phyloP scores from a whole-genome alignment of 2,797 vertebrate genomes.

The Cyclopterus lumpus region DNA sequence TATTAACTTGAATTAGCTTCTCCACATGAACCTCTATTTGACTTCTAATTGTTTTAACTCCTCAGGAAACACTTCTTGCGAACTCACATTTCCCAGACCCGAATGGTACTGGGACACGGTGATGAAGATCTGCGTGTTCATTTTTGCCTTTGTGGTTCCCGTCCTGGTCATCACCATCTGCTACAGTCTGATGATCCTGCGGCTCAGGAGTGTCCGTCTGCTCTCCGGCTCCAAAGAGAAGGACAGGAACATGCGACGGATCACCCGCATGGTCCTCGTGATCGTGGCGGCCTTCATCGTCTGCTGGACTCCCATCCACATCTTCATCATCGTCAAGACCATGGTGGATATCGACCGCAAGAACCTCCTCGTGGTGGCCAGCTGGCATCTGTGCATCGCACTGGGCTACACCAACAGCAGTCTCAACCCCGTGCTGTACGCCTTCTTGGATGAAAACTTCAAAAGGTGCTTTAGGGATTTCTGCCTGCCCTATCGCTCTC shows the following conservation, averaged over 20 bases:
- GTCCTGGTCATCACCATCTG: constrained; percentile 97
- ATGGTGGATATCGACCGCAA: constrained; percentile 89
- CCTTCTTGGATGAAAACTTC: constrained; percentile 97
- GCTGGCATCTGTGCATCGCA: constrained; percentile 97
- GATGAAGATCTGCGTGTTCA: constrained; percentile 96
- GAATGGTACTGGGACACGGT: constrained; percentile 93
- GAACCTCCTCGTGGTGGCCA: constrained; percentile 89
- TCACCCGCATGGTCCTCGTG: constrained; percentile 98
- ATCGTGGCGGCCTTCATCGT: constrained; percentile 96
- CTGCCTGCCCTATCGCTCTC: constrained; percentile 88
- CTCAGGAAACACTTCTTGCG: constrained; percentile 87
- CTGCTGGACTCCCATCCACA: constrained; percentile 98
- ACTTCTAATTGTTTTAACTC: constrained; percentile 52
- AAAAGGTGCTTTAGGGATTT: constrained; percentile 96
- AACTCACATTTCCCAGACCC: constrained; percentile 89
- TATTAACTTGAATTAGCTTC: constrained; percentile 59
- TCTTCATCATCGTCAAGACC: constrained; percentile 95
- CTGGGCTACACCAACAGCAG: constrained; percentile 98
- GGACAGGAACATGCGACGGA: constrained; percentile 92
- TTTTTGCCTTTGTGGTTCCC: constrained; percentile 95
- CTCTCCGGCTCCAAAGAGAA: constrained; percentile 98
- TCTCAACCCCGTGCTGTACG: constrained; percentile 95
- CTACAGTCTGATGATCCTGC: constrained; percentile 95
- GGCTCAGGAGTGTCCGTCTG: constrained; percentile 93
- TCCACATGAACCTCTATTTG: constrained; percentile 38